A percentile compares a stretch with the other conserved stretches of the same genome.
These are phyloP conservation scores for Phenganax stokvisi DNA, from an alignment of 92 coral and sea anemone species.

Conservation along the genomic window DNA sequence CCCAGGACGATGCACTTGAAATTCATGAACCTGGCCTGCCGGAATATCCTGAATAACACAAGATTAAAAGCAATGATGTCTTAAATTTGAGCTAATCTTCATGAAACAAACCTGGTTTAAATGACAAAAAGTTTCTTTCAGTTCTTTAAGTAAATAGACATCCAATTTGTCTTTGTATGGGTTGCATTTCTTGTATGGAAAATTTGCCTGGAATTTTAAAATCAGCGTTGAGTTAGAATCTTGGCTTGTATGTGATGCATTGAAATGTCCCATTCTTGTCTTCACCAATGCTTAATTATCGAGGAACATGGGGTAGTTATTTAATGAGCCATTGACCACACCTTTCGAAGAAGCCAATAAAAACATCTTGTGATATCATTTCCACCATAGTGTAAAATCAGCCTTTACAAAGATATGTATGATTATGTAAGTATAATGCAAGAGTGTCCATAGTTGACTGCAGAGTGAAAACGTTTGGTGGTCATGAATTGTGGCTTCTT, in stretches of 20 bases:
- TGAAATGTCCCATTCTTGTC: too few species aligned
- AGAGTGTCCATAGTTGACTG: too few species aligned
- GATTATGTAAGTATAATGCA: background rate
- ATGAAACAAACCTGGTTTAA: slow-evolving; percentile 64
- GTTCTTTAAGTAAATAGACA: slow-evolving; percentile 74
- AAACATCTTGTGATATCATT: slow-evolving; percentile 89
- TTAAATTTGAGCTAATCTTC: too few species aligned
- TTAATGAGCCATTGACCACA: slow-evolving; percentile 9
- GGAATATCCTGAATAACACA: slow-evolving; percentile 63
- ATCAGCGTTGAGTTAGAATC: background rate
- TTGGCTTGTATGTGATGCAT: too few species aligned
- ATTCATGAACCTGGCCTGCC: slow-evolving; percentile 94
- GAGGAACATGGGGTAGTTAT: background rate
- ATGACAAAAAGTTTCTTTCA: slow-evolving; percentile 95
- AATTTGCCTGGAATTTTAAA: slow-evolving; percentile 60
- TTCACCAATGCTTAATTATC: background rate
- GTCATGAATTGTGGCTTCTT: too few species aligned
- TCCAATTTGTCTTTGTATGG: slow-evolving; percentile 65
- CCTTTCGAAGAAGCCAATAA: slow-evolving; percentile 85
- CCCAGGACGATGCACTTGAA: slow-evolving; percentile 89
- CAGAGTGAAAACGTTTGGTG: too few species aligned
- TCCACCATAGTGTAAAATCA: slow-evolving; percentile 91
- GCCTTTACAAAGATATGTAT: slow-evolving; percentile 31
- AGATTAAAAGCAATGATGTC: too few species aligned
- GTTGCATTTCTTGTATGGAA: slow-evolving; percentile 87